Evolutionary conservation across 2,797 vertebrate species (phyloP).

Genomic region (Trachops cirrhosus): DNA sequence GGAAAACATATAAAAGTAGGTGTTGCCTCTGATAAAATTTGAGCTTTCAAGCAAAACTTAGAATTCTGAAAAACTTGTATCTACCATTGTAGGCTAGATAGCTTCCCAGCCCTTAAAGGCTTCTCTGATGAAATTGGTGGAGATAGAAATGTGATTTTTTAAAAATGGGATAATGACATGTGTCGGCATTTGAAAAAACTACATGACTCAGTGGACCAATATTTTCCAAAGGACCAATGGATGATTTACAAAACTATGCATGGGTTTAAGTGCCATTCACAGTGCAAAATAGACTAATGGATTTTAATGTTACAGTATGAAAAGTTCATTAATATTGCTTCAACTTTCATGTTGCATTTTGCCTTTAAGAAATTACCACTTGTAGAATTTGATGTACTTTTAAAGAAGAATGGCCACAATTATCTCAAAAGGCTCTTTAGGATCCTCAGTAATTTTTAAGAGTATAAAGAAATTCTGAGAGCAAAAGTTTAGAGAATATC

Average conservation of each 20-base stretch:
- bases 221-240: neutral
- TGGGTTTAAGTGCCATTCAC: neutral
- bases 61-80: neutral
- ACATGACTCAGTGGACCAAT: neutral
- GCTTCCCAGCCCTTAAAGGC: neutral
- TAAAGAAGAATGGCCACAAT: neutral
- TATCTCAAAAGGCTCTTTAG: neutral
- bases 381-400: neutral
- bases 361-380: neutral
- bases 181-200: neutral
- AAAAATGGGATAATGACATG: neutral
- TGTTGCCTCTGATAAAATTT: neutral
- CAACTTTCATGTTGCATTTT: neutral
- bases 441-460: neutral
- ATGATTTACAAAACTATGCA: neutral
- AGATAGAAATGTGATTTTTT: neutral
- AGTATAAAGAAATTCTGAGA: neutral
- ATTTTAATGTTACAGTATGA: neutral
- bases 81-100: neutral
- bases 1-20: neutral
- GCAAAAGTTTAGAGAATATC: neutral
- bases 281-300: neutral
- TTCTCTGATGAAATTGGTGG: neutral
- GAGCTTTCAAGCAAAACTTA: neutral
- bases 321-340: neutral